Evolutionary conservation across 2,797 vertebrate species (phyloP), one percentile per base, ranked within the genome.

Genomic region (Antrozous pallidus): DNA sequence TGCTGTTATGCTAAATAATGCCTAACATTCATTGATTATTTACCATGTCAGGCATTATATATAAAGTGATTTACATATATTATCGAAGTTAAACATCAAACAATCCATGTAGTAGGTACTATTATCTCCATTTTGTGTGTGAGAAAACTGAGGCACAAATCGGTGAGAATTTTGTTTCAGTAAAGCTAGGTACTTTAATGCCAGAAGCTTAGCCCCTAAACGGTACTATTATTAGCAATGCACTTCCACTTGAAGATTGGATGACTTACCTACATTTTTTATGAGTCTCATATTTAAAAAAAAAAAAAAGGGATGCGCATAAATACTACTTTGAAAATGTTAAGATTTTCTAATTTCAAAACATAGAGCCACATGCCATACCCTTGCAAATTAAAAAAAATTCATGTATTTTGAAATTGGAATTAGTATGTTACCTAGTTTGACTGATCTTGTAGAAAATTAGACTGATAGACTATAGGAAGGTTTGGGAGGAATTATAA

Each of bases 401-500:
- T 42, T 81, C 61, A 49, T 51, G 95, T 70, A 87, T 75, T 77
- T 90, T 81, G 81, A 31, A 95, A 80, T 47, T 63, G 26, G 73
- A 85, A 88, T 13, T 71, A 45, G 88, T 54, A 4, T 14, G n/a
- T 63, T 49, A 73, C 17, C 33, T 79, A 47, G 8, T 87, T 83
- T 58, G 45, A 71, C 4, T 56, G 40, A 75, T 79, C 67, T 85
- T 70, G 84, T 24, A 13, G 56, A 77, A 85, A 79, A 71, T 0
- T 71, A 1, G 4, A 65, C 31, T 86, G 33, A 86, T 20, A 63
- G 54, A 85, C 49, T 93, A 88, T 28, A 77, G 28, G n/a, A 93
- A 74, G 2, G 28, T 56, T 5, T 58, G 31, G 31, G 65, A 95
- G 71, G 36, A 92, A 56, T 63, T 56, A 14, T 49, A 83, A 58